Percentiles rank a stretch among this genome's conserved stretches.
These are phyloP conservation scores for Engraulis encrasicolus DNA, from an alignment of 2,113 vertebrate genomes.

Conservation along the genomic window DNA sequence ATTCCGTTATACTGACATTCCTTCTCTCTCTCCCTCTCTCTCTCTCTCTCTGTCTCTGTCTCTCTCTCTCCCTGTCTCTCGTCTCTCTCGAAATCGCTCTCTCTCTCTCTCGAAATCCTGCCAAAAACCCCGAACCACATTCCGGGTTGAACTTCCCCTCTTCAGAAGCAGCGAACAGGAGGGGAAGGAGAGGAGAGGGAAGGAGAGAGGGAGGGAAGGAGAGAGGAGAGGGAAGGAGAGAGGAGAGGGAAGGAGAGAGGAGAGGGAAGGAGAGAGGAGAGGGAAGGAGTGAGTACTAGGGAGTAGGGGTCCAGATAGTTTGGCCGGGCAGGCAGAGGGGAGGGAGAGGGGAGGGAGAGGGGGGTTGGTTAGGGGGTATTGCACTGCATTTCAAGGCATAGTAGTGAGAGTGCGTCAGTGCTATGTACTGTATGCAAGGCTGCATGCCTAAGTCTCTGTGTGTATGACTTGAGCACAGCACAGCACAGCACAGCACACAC, in stretches of 20 bases:
- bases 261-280: background rate
- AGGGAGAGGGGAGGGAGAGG: background rate
- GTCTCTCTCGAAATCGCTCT: too few species aligned
- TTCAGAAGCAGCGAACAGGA: constrained; percentile 65
- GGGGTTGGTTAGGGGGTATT: too few species aligned
- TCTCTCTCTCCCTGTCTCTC: constrained; percentile 28
- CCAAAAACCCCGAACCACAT: constrained; percentile 70
- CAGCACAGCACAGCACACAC: too few species aligned
- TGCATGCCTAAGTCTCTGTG: background rate
- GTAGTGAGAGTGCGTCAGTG: background rate
- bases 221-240: background rate
- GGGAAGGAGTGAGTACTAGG: constrained; percentile 3
- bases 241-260: too few species aligned
- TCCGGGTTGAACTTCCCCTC: constrained; percentile 72
- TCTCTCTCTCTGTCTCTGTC: too few species aligned
- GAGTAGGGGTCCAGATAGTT: background rate
- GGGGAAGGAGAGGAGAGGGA: constrained; percentile 30
- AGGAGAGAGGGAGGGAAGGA: background rate
- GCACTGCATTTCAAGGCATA: constrained; percentile 8
- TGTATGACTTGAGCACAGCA: too few species aligned
- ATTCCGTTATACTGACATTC: constrained; percentile 62
- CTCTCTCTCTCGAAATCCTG: constrained; percentile 55
- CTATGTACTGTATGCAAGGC: background rate
- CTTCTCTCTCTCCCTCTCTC: constrained; percentile 30
- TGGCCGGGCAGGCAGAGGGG: too few species aligned